Evolutionary conservation across 2,113 vertebrate species (phyloP).

Genomic region (human): GRCh38 chrX:27398501-27399000

Average conservation of each 20-base stretch:
- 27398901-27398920: neutral
- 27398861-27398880: neutral
- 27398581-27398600: too few relatives aligned
- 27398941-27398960: accelerated
- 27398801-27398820: neutral
- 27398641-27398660: too few relatives aligned
- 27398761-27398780: neutral
- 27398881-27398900: neutral
- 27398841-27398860: neutral
- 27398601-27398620: too few relatives aligned
- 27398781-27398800: neutral
- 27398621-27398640: too few relatives aligned
- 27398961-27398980: accelerated
- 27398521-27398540: too few relatives aligned
- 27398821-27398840: neutral
- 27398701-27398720: neutral
- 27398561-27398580: too few relatives aligned
- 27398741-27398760: neutral
- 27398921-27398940: neutral
- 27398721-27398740: neutral
- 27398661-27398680: neutral
- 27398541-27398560: too few relatives aligned
- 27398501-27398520: too few relatives aligned
- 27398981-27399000: neutral
- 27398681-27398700: neutral